A percentile compares a stretch with the other conserved stretches of the same genome.
Evolutionary conservation across 2,797 vertebrate species (phyloP).

Genomic region (Loriculus beryllinus): DNA sequence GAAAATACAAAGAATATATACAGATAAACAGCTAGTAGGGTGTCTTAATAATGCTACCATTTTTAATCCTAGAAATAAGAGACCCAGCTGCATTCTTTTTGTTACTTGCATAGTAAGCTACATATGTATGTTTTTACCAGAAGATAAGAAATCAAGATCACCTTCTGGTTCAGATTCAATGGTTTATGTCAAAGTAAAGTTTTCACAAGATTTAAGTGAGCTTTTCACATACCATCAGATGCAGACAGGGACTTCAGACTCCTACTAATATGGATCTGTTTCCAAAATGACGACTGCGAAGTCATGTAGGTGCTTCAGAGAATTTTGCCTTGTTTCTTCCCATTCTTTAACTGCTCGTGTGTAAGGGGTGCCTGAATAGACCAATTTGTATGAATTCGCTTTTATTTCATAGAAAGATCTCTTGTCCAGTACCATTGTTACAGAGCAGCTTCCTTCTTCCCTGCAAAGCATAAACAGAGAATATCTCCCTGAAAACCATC

Average conservation of each 20-base stretch:
- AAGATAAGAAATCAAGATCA: neutral
- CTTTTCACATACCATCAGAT: neutral
- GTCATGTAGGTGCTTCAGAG: neutral
- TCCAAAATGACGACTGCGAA: slow-evolving; percentile 27
- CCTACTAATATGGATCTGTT: neutral
- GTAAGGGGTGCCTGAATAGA: neutral
- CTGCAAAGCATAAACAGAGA: neutral
- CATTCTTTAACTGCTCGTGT: neutral
- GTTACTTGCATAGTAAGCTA: neutral
- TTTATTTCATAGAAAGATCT: neutral
- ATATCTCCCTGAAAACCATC: neutral
- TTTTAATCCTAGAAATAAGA: neutral
- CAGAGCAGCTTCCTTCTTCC: neutral
- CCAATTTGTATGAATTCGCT: neutral
- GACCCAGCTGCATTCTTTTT: neutral
- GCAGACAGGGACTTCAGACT: slow-evolving; percentile 1
- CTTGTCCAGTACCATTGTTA: neutral
- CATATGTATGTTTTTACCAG: neutral
- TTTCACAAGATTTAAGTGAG: neutral
- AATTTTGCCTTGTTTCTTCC: neutral
- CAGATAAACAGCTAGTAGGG: neutral
- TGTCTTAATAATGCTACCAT: neutral
- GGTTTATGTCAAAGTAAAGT: neutral
- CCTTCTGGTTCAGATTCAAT: neutral
- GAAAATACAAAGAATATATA: neutral